A percentile compares a stretch with the other conserved stretches of the same genome.
These are phyloP conservation scores for Malurus splendens DNA, from an alignment of 2,797 vertebrate genomes.

Conservation along the genomic window DNA sequence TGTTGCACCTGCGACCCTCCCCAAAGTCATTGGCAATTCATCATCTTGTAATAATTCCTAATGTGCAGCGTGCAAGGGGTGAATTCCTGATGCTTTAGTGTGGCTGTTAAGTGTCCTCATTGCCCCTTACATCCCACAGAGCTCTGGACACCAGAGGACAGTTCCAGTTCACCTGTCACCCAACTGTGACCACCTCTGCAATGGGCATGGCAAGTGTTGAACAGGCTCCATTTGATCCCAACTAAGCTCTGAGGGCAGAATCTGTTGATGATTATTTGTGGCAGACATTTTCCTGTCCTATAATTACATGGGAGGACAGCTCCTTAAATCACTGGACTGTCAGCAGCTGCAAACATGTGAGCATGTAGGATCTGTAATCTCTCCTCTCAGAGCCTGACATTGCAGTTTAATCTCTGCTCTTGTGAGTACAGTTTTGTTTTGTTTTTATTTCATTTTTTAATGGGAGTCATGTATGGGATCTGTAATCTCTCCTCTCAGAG, in stretches of 20 bases:
- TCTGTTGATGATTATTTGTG: not conserved
- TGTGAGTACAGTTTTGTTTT: not conserved
- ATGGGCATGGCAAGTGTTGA: not conserved
- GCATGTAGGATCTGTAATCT: not conserved
- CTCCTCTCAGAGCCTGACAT: not conserved
- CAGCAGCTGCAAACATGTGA: not conserved
- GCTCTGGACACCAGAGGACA: not conserved
- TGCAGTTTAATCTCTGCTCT: not conserved
- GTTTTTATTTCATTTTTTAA: not conserved
- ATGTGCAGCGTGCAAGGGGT: not conserved
- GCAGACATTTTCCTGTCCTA: not conserved
- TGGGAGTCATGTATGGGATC: not conserved
- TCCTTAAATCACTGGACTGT: not conserved
- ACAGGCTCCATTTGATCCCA: not conserved
- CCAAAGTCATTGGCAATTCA: not conserved
- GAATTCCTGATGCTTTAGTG: not conserved
- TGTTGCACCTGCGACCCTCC: not conserved
- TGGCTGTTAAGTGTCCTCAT: not conserved
- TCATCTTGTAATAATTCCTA: not conserved
- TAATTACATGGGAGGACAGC: not conserved
- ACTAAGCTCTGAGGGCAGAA: not conserved
- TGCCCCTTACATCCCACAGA: not conserved
- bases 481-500: conserved; percentile 7
- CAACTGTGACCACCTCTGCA: not conserved
- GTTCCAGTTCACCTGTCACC: not conserved